Percentiles rank a stretch among this genome's conserved stretches.
Conservation (phyloP, 1,140 invertebrate species). For the Ceratina australensis region DNA sequence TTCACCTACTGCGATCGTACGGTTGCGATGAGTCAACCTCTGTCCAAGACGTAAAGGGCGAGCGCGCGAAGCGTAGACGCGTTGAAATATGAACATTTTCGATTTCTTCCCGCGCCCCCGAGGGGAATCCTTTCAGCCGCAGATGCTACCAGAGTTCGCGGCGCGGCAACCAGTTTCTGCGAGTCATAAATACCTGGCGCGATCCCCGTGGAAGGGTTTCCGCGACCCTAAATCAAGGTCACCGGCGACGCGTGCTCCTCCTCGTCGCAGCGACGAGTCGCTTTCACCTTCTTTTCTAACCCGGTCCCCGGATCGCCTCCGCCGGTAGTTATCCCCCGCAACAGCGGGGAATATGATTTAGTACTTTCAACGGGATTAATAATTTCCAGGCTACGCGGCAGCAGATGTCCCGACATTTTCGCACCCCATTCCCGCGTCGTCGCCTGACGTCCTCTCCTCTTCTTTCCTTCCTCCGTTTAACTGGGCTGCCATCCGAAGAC, state of each 20-base stretch:
- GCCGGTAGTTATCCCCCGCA: not conserved
- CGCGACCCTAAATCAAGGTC: slow-evolving; percentile 71
- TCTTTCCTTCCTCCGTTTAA: slow-evolving; percentile 8
- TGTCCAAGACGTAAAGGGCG: not conserved
- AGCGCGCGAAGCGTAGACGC: not conserved
- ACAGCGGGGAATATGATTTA: slow-evolving; percentile 68
- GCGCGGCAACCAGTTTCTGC: slow-evolving; percentile 39
- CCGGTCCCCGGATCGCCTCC: not conserved
- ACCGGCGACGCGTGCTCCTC: slow-evolving; percentile 32
- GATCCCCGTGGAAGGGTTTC: slow-evolving; percentile 58
- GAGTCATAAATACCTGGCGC: slow-evolving; percentile 53
- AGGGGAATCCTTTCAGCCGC: slow-evolving; percentile 34
- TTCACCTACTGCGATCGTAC: not conserved
- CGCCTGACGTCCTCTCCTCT: slow-evolving; percentile 5
- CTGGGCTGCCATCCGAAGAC: not conserved
- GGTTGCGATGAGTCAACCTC: not conserved
- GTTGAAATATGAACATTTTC: slow-evolving; percentile 38
- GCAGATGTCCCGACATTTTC: slow-evolving; percentile 74
- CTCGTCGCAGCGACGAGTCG: slow-evolving; percentile 34
- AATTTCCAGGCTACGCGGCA: slow-evolving; percentile 65
- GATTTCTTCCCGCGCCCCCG: slow-evolving; percentile 27
- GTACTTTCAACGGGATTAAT: slow-evolving; percentile 75
- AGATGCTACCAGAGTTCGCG: slow-evolving; percentile 34
- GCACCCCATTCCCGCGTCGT: slow-evolving; percentile 49
- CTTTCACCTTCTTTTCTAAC: slow-evolving; percentile 3